Evolutionary conservation across 2,797 vertebrate genomes (phyloP).

Genomic region (Sebastes elongatus): DNA sequence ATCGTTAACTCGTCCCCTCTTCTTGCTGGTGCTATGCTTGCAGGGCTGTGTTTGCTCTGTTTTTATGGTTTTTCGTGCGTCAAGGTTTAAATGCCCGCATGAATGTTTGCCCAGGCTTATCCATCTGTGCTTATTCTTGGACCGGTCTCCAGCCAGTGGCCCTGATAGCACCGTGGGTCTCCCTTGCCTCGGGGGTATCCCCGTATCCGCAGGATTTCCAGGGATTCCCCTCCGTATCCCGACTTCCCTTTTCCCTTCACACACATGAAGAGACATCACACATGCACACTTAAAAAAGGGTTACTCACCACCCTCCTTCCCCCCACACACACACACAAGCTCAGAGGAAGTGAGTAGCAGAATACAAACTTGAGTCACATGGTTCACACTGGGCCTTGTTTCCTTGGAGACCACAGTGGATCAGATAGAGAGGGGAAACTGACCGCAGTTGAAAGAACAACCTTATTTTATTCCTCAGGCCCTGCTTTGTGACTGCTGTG

Average conservation of each 20-base stretch:
- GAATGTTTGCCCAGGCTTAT: conserved; percentile 31
- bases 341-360: conserved; percentile 25
- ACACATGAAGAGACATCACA: not conserved
- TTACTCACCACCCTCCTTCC: conserved; percentile 10
- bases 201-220: conserved; percentile 46
- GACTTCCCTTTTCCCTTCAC: conserved; percentile 34
- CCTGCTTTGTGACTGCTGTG: not conserved
- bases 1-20: not conserved
- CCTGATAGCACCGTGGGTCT: conserved; percentile 12
- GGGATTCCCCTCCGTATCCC: conserved; percentile 51
- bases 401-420: conserved; percentile 65
- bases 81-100: conserved; percentile 3
- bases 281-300: not conserved
- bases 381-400: conserved; percentile 56
- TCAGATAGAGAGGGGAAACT: conserved; percentile 39
- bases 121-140: conserved; percentile 27
- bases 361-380: conserved; percentile 40
- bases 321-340: not conserved
- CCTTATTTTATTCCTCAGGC: conserved; percentile 5
- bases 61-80: conserved; percentile 14
- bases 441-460: conserved; percentile 26
- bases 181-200: conserved; percentile 38
- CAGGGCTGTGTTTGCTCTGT: not conserved
- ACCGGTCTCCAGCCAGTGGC: conserved; percentile 26
- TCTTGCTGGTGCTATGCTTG: not conserved